These are phyloP conservation scores for Rhyacophila evoluta DNA, from an alignment of 2,888 invertebrate species.

Conservation along the genomic window DNA sequence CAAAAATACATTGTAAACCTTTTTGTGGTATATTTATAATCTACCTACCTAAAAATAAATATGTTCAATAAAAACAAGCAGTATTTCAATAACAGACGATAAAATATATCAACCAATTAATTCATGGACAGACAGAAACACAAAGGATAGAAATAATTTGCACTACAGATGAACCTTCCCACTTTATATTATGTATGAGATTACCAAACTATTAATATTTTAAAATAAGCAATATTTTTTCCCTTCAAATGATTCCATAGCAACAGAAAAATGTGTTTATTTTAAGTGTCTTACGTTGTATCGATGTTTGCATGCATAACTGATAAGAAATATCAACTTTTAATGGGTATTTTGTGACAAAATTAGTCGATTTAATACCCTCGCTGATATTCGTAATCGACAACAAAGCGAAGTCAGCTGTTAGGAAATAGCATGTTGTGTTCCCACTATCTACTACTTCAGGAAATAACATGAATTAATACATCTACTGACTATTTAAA, in stretches of 20 bases:
- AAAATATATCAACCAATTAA: too few relatives aligned
- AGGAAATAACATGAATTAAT: not conserved
- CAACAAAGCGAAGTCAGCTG: slow-evolving; percentile 42
- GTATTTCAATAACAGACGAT: not conserved
- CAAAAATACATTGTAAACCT: too few relatives aligned
- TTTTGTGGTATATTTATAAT: too few relatives aligned
- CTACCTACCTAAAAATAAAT: not conserved
- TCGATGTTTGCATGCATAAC: not conserved
- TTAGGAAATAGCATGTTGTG: slow-evolving; percentile 20
- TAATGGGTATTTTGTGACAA: not conserved
- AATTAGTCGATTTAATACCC: not conserved
- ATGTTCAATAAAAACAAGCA: not conserved
- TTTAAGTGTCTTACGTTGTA: too few relatives aligned
- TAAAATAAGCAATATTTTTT: not conserved
- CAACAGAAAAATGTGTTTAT: not conserved
- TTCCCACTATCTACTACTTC: not conserved
- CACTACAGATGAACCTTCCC: too few relatives aligned
- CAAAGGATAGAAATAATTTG: too few relatives aligned
- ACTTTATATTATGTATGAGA: too few relatives aligned
- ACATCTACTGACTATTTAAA: not conserved
- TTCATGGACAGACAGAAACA: too few relatives aligned
- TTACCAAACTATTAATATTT: too few relatives aligned
- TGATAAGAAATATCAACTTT: not conserved
- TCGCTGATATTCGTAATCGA: not conserved
- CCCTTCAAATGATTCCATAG: not conserved